These are phyloP conservation scores for Pedetes capensis DNA, from an alignment of 2,113 vertebrate species.

Conservation along the genomic window DNA sequence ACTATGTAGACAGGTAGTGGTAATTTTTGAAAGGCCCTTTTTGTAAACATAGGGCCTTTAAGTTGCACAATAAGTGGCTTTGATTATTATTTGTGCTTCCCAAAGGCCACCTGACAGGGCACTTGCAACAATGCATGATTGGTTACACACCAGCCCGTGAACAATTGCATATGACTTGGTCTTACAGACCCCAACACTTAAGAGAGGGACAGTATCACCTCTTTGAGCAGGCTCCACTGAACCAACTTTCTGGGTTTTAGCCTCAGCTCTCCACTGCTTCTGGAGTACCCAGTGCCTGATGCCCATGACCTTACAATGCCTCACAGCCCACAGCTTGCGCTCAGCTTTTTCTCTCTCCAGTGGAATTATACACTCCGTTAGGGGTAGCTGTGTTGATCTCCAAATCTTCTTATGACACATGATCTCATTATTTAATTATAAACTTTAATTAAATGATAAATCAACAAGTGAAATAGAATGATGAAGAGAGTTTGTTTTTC, in stretches of 20 bases:
- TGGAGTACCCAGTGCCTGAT: neutral
- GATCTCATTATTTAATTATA: neutral
- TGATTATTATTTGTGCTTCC: neutral
- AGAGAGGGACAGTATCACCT: neutral
- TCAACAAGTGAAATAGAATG: neutral
- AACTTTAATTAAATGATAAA: neutral
- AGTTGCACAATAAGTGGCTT: neutral
- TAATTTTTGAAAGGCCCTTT: neutral
- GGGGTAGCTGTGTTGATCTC: neutral
- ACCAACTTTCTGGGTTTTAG: neutral
- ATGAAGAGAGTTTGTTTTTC: neutral
- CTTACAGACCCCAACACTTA: neutral
- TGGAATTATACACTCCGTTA: neutral
- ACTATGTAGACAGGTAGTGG: accelerated
- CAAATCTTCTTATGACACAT: neutral
- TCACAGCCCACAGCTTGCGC: too few relatives aligned
- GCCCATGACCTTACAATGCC: neutral
- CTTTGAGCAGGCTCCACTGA: neutral
- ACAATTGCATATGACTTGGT: neutral
- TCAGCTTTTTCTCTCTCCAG: neutral
- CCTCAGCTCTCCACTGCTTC: neutral
- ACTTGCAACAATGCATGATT: neutral
- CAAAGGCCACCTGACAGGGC: neutral
- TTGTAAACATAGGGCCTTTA: neutral
- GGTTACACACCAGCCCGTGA: neutral